Evolutionary conservation across 1,140 invertebrate species (phyloP), one percentile per base, ranked within the genome.

Genomic region (Cepaea nemoralis): DNA sequence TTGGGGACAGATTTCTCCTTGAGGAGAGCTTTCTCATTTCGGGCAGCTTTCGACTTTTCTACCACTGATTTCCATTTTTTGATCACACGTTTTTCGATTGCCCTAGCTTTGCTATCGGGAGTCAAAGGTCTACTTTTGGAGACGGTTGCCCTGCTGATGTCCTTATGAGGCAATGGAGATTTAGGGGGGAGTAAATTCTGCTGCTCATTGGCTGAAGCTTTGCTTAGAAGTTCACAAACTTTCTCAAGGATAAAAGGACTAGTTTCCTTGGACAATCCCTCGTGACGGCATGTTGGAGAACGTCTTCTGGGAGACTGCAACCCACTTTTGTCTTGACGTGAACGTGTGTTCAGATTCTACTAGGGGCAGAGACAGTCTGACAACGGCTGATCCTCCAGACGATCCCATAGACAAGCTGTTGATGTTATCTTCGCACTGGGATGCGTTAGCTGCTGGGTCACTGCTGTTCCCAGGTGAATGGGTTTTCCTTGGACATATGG

Each of bases 41-140:
- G 50, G 50, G n/a, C n/a, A 55, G 69, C 77, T 14, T 50, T 40
- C 0, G 80, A 81, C n/a, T 70, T 81, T 63, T 42, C 40, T 0
- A 81, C 48, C 31, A 82, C 33, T 27, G 66, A 77, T 63, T 79
- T 81, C 79, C 83, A 81, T 45, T 80, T 80, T 14, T 59, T 39
- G 22, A 80, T 50, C 27, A 33, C 73, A 0, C 37, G 55, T 33
- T 1, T 37, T 22, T 42, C 55, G 12, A 27, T 74, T 40, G 24
- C 22, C 31, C 45, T 37, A 1, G 8, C 27, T 14, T 45, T 33
- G n/a, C 6, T 45, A 14, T 73, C 70, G 40, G 35, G 70, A 16
- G 40, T 14, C 24, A 27, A 31, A 22, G 70, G 5, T 27, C 5
- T 6, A 19, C 39, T 2, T 27, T 42, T 73, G 14, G 50, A 55